Evolutionary conservation across 2,113 vertebrate species (phyloP), one percentile per base, ranked within the genome.

Genomic region (Caracal caracal): DNA sequence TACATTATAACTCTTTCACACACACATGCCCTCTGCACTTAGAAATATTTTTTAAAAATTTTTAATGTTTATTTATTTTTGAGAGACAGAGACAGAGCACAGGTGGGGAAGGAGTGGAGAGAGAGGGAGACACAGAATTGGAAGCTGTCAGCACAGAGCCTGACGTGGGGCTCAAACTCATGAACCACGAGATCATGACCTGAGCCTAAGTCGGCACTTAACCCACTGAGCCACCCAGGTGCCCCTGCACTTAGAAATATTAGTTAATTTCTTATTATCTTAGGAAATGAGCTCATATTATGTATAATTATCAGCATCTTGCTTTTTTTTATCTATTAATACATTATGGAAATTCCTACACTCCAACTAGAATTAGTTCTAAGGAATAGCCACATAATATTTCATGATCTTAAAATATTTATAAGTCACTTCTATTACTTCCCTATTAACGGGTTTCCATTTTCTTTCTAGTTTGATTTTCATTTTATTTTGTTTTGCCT

Each of bases 391-490:
- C 19, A 49, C 15, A 56, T 37, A 43, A 1, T 68, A 78, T 75
- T 61, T 63, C 13, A 71, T 56, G 10, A 66, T 66, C 13, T 68
- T 61, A 19, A 93, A 88, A 80, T 93, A 85, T 47, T 40, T 53
- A 59, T 59, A 6, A 17, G 66, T 51, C 35, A 6, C 0, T 68
- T 94, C 35, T 68, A 19, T 53, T 90, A 65, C 16, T 82, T 93
- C 63, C 43, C 16, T 47, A 20, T 40, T 70, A 24, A 86, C 63
- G 3, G 10, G 3, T 17, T 95, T 90, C 75, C 12, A 73, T 10
- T 96, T 93, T 84, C 92, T 65, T 85, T 92, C 1, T 68, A 81
- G 15, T n/a, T 88, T 1, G 65, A 35, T 15, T 78, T 79, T 93
- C 43, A 12, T 88, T 89, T 76, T 40, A 65, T 30, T 83, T 61